A percentile compares a stretch with the other conserved stretches of the same genome.
These are phyloP conservation scores for Temnothorax curvispinosus DNA, from an alignment of 1,140 invertebrate genomes.

Conservation along the genomic window DNA sequence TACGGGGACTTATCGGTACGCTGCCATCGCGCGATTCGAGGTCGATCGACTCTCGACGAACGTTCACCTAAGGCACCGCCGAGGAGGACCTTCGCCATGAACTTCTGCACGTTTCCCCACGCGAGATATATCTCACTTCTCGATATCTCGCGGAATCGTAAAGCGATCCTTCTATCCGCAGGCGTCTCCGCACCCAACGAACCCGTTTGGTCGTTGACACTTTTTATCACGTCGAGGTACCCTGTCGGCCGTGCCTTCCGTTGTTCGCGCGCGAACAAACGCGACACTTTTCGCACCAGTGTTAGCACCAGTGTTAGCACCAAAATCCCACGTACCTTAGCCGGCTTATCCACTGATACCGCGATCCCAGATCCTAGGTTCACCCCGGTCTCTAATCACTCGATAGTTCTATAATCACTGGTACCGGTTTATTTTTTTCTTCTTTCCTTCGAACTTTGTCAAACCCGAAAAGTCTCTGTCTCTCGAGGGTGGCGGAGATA, in stretches of 20 bases:
- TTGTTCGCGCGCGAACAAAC: background rate
- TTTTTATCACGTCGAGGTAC: constrained; percentile 35
- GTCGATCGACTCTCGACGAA: constrained; percentile 6
- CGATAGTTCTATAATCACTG: constrained; percentile 57
- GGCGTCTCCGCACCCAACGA: constrained; percentile 20
- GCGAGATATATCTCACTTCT: background rate
- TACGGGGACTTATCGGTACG: background rate
- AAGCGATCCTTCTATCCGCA: constrained; percentile 31
- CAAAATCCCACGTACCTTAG: constrained; percentile 69
- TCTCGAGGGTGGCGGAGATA: constrained; percentile 44
- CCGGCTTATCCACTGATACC: constrained; percentile 63
- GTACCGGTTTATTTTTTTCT: background rate
- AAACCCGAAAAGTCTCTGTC: background rate
- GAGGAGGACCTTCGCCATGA: constrained; percentile 60
- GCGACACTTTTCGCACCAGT: constrained; percentile 16
- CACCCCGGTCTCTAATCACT: constrained; percentile 65
- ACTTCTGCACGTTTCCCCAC: constrained; percentile 29
- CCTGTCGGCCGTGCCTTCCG: constrained; percentile 40
- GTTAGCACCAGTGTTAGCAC: constrained; percentile 21
- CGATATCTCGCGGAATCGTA: constrained; percentile 37
- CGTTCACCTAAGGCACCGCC: constrained; percentile 53
- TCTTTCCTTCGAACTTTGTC: constrained; percentile 27
- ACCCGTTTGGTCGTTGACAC: constrained; percentile 40
- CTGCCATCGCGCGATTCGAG: constrained; percentile 10
- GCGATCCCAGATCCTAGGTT: background rate